Percentiles rank a stretch among this genome's conserved stretches.
phyloP scores from a whole-genome alignment of 2,113 vertebrate genomes.

The Mormyrus lacerda region DNA sequence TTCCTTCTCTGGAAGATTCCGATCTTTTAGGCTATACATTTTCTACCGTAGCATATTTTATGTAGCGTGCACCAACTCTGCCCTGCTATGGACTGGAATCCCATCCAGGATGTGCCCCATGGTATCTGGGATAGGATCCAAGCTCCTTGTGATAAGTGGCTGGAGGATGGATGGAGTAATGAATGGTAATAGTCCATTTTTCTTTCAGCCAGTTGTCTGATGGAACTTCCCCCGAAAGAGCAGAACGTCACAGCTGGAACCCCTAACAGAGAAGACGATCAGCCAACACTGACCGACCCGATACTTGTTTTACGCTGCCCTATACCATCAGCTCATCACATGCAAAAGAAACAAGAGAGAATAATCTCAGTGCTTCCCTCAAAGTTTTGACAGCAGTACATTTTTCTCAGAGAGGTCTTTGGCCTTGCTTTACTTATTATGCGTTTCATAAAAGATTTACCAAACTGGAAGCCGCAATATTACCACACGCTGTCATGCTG shows the following conservation, averaged over 20 bases:
- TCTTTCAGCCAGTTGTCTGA: not conserved
- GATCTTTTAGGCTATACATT: not conserved
- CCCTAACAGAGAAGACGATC: not conserved
- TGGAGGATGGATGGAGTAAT: not conserved
- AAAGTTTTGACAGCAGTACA: not conserved
- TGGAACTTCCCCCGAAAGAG: not conserved
- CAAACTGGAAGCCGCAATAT: not conserved
- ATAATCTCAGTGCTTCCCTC: not conserved
- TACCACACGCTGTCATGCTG: not conserved
- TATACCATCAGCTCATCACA: not conserved
- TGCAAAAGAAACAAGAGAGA: not conserved
- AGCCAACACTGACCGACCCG: not conserved
- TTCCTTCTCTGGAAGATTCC: not conserved
- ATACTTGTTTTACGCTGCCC: not conserved
- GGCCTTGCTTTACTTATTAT: conserved; percentile 1
- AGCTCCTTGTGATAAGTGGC: not conserved
- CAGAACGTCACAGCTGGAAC: conserved; percentile 4
- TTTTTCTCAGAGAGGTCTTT: not conserved
- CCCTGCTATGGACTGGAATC: not conserved
- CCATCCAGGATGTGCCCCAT: not conserved
- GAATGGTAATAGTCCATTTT: not conserved
- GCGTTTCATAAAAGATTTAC: conserved; percentile 12
- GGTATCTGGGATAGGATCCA: not conserved
- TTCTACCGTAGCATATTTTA: not conserved
- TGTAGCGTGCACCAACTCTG: not conserved